Evolutionary conservation across 1,140 invertebrate genomes (phyloP).

Genomic region (Neodiprion fabricii): DNA sequence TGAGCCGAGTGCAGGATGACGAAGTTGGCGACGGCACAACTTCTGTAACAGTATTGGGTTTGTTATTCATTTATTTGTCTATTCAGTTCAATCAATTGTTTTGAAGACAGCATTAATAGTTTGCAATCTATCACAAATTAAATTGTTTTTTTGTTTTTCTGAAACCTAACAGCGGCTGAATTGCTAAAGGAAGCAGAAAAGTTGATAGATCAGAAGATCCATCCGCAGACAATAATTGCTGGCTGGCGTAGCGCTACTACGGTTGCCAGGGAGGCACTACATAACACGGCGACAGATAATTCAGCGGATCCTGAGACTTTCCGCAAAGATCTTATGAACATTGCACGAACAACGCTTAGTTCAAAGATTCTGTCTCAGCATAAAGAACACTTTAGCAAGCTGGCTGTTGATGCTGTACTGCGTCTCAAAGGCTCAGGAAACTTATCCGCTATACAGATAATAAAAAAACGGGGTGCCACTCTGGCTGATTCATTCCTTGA

Average conservation of each 20-base stretch:
- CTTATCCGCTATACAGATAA: slow-evolving; percentile 96
- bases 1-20: slow-evolving; percentile 98
- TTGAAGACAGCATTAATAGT: background rate
- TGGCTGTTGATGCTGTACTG: slow-evolving; percentile 95
- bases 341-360: slow-evolving; percentile 96
- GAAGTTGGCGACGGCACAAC: slow-evolving; percentile 99
- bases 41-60: slow-evolving; percentile 94
- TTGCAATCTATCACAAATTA: background rate
- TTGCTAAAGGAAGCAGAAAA: slow-evolving; percentile 95
- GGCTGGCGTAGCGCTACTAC: slow-evolving; percentile 91
- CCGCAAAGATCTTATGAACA: slow-evolving; percentile 91
- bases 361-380: slow-evolving; percentile 98
- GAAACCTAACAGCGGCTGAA: slow-evolving; percentile 78
- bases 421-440: slow-evolving; percentile 95
- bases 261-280: slow-evolving; percentile 84
- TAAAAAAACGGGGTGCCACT: slow-evolving; percentile 94
- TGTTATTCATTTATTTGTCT: slow-evolving; percentile 24
- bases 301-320: slow-evolving; percentile 82
- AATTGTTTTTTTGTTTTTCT: slow-evolving; percentile 15
- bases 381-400: slow-evolving; percentile 94
- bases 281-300: slow-evolving; percentile 80
- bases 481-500: slow-evolving; percentile 96
- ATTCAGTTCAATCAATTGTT: background rate
- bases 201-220: slow-evolving; percentile 92
- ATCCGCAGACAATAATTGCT: slow-evolving; percentile 97